Evolutionary conservation across 2,797 vertebrate species (phyloP), one percentile per base, ranked within the genome.

Genomic region (Crenuchus spilurus): DNA sequence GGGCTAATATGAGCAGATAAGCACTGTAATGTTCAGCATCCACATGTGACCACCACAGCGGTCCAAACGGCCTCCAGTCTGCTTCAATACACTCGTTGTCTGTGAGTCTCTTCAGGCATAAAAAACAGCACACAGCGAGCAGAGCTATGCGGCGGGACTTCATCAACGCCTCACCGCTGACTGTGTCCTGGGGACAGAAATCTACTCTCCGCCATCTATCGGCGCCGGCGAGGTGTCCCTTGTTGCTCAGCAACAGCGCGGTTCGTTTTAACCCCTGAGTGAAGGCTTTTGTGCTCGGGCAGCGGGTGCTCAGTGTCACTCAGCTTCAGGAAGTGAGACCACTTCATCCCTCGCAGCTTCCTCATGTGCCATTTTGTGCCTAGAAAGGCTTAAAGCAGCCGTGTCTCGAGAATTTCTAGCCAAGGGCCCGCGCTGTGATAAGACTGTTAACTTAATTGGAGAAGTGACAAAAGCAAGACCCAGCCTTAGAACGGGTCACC

Each of bases 161-260:
- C 73, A 77, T 81, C 75, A 73, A 61, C 60, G 41, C 54, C 26
- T 65, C 69, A 35, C 57, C 37, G 4, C 63, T 63, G 63, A 67
- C 69, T 65, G 66, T 39, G 66, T 51, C 44, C 51, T n/a, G 48
- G 72, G 77, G 37, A 69, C 16, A 18, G 46, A 75, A 62, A 73
- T 64, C 72, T 61, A 57, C 75, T 72, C 75, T 68, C 81, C 22
- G 37, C 69, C 79, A 80, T 81, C 79, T 70, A 66, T 74, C 35
- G 44, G 69, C 33, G 35, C 72, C 22, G 55, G 46, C 68, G 71
- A 79, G 65, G 77, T 78, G 87, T 89, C 88, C 83, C 89, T 84
- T 90, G 91, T 92, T 92, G 90, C 90, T 84, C 80, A 20, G 91
- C 90, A 92, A 92, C 91, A 84, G 87, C 82, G 82, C 89, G 70